A percentile compares a stretch with the other conserved stretches of the same genome.
These are phyloP conservation scores for Leuciscus idus DNA, from an alignment of 2,113 vertebrate genomes.

Conservation along the genomic window DNA sequence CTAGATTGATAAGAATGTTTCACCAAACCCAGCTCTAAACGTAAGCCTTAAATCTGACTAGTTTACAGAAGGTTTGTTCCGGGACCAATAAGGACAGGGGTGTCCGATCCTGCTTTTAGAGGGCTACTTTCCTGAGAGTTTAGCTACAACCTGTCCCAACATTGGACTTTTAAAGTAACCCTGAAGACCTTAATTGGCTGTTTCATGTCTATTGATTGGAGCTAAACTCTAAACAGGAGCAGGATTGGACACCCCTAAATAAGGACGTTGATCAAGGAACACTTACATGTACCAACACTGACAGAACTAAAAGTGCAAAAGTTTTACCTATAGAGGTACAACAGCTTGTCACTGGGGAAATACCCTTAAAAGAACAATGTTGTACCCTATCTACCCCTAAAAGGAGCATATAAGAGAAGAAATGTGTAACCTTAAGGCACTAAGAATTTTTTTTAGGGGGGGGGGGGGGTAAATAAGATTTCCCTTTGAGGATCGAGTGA, in stretches of 20 bases:
- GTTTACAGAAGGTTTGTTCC: neutral
- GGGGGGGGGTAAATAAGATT: neutral
- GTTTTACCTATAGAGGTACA: neutral
- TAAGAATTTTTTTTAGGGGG: neutral
- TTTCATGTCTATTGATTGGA: neutral
- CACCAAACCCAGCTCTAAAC: neutral
- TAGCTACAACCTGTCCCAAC: neutral
- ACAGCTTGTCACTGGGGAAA: neutral
- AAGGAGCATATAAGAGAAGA: neutral
- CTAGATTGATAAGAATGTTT: neutral
- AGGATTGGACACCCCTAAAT: neutral
- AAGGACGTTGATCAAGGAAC: neutral
- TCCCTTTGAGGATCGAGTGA: neutral
- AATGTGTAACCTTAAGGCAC: neutral
- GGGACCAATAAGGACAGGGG: neutral
- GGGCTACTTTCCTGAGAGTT: neutral
- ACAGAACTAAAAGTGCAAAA: neutral
- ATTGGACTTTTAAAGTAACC: neutral
- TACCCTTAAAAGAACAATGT: neutral
- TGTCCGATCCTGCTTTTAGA: neutral
- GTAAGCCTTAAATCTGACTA: neutral
- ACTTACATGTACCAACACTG: neutral
- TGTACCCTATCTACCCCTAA: neutral
- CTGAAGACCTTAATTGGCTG: neutral
- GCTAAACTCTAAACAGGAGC: neutral